phyloP scores from a whole-genome alignment of 2,113 vertebrate species.

The Centrocercus urophasianus region DNA sequence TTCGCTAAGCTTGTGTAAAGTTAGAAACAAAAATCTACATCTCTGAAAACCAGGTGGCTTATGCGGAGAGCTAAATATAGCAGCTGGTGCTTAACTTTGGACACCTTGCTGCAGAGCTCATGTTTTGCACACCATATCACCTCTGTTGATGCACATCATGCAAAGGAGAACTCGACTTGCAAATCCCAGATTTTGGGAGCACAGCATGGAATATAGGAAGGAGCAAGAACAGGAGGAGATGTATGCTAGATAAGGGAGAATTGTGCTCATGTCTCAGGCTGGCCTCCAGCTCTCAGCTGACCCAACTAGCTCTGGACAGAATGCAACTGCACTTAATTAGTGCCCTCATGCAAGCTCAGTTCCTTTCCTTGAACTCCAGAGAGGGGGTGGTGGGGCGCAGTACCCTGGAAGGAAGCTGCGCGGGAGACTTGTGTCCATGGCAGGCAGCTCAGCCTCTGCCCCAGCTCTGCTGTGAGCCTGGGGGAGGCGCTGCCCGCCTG shows the following conservation, averaged over 20 bases:
- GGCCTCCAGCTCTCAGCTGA: background rate
- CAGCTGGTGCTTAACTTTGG: background rate
- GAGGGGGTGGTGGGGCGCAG: background rate
- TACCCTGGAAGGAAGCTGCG: accelerated
- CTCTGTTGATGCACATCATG: background rate
- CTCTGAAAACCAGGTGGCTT: background rate
- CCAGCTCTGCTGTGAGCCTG: background rate
- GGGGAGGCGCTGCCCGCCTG: background rate
- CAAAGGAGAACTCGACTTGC: background rate
- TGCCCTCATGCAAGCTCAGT: background rate
- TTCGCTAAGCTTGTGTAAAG: conserved; percentile 4
- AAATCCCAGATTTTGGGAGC: background rate
- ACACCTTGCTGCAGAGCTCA: background rate
- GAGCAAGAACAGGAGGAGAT: background rate
- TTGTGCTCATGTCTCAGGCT: background rate
- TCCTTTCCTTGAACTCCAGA: accelerated
- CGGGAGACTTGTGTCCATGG: accelerated
- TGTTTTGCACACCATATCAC: accelerated
- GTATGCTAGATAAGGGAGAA: background rate
- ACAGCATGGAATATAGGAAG: background rate
- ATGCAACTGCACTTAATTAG: background rate
- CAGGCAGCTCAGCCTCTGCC: background rate
- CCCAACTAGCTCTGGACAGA: background rate
- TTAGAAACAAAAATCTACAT: background rate
- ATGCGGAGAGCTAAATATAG: background rate